These are phyloP conservation scores for Nothobranchius kuhntae DNA, from an alignment of 2,113 vertebrate species.

Conservation along the genomic window DNA sequence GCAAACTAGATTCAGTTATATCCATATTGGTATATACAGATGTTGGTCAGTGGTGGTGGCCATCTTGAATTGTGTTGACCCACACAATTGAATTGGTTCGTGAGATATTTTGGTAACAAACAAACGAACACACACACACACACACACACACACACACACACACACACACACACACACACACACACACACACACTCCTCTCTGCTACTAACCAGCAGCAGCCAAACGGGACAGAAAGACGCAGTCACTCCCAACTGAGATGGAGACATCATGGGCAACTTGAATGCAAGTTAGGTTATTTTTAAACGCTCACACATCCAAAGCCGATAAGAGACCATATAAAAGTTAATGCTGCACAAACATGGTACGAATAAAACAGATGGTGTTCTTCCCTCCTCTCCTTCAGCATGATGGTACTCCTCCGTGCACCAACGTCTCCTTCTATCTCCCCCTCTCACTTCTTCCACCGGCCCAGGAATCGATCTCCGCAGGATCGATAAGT, in stretches of 20 bases:
- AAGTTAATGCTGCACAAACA: slow-evolving; percentile 13
- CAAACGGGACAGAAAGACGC: slow-evolving; percentile 50
- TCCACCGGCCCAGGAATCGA: slow-evolving; percentile 85
- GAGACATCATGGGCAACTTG: not conserved
- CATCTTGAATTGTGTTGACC: not conserved
- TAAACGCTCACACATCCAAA: too few species aligned
- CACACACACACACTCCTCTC: slow-evolving; percentile 15
- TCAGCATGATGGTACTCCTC: slow-evolving; percentile 36
- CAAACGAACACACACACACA: too few species aligned
- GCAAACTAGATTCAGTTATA: not conserved
- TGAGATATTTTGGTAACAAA: not conserved
- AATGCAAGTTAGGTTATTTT: not conserved
- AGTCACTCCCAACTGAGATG: slow-evolving; percentile 32
- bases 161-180: too few species aligned
- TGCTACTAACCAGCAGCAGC: slow-evolving; percentile 37
- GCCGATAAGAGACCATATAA: not conserved
- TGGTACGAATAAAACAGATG: slow-evolving; percentile 15
- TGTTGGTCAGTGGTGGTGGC: not conserved
- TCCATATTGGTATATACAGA: not conserved
- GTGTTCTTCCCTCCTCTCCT: slow-evolving; percentile 11
- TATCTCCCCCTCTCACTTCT: slow-evolving; percentile 79
- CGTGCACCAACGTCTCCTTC: slow-evolving; percentile 60
- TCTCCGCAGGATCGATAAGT: slow-evolving; percentile 85
- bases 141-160: slow-evolving; percentile 17
- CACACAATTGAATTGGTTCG: not conserved